These are phyloP conservation scores for Entomobrya proxima DNA, from an alignment of 2,888 invertebrate genomes.

Conservation along the genomic window DNA sequence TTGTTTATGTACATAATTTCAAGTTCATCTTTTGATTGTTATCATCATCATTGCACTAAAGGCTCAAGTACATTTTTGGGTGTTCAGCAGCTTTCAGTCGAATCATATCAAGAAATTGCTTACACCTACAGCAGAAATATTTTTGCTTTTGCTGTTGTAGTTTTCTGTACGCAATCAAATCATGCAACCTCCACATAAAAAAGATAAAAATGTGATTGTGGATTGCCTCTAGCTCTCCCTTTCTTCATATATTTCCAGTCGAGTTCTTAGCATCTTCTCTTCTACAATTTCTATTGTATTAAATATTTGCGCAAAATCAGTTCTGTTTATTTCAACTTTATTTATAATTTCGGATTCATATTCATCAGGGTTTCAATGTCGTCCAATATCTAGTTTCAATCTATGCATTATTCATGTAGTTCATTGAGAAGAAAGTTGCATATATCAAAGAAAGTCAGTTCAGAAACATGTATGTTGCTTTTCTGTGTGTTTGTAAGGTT, in stretches of 20 bases:
- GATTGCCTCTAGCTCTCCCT: constrained; percentile 41
- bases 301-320: not conserved
- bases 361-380: no score
- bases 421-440: constrained; percentile 37
- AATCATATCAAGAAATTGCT: constrained; percentile 8
- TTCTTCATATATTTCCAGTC: constrained; percentile 60
- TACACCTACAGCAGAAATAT: constrained; percentile 24
- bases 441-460: not conserved
- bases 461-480: not conserved
- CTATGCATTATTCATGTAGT: constrained; percentile 55
- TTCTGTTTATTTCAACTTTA: no score
- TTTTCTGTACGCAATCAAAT: not conserved
- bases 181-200: constrained; percentile 6
- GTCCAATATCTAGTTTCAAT: not conserved
- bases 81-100: constrained; percentile 18
- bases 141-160: not conserved
- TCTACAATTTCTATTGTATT: no score
- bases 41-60: constrained; percentile 51
- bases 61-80: constrained; percentile 25
- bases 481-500: constrained; percentile 8
- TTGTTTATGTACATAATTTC: constrained; percentile 66
- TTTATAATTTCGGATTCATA: no score
- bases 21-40: constrained; percentile 67
- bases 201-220: constrained; percentile 45
- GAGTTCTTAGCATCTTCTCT: constrained; percentile 34